These are phyloP conservation scores for Bombus picipes DNA, from an alignment of 1,140 invertebrate genomes.

Conservation along the genomic window DNA sequence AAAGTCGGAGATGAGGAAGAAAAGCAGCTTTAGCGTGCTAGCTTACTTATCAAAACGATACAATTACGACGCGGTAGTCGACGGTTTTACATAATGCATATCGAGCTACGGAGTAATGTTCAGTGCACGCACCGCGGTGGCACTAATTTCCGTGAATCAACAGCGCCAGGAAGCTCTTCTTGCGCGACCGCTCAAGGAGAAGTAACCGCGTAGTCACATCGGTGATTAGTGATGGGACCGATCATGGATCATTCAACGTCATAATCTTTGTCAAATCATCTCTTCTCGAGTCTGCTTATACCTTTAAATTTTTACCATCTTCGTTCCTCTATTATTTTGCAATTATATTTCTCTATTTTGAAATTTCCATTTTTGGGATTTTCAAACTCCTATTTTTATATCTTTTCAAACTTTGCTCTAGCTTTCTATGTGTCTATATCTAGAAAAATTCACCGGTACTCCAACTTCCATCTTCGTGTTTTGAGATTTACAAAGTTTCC, in stretches of 20 bases:
- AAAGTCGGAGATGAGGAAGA: not conserved
- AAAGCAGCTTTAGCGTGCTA: not conserved
- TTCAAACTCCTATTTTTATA: not conserved
- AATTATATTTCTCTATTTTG: not conserved
- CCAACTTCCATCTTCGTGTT: not conserved
- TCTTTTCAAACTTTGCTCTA: not conserved
- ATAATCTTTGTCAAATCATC: not conserved
- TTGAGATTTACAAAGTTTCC: not conserved
- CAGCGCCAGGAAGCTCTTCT: slow-evolving; percentile 64
- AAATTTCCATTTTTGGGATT: not conserved
- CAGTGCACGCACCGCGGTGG: slow-evolving; percentile 44
- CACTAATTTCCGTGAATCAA: slow-evolving; percentile 68
- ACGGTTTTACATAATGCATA: slow-evolving; percentile 52
- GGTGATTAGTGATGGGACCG: slow-evolving; percentile 52
- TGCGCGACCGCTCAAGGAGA: slow-evolving; percentile 2
- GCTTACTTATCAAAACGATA: slow-evolving; percentile 51
- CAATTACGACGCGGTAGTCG: slow-evolving; percentile 48
- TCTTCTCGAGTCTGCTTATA: too few species aligned
- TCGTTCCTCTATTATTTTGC: too few species aligned
- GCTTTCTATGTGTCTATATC: not conserved
- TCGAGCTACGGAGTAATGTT: slow-evolving; percentile 25
- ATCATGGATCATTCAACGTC: not conserved
- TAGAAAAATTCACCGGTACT: not conserved
- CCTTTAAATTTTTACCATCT: not conserved
- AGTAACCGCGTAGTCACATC: slow-evolving; percentile 20